Percentiles rank a stretch among this genome's conserved stretches.
These are phyloP conservation scores for Catharus fuscescens DNA, from an alignment of 2,113 vertebrate species.

Conservation along the genomic window DNA sequence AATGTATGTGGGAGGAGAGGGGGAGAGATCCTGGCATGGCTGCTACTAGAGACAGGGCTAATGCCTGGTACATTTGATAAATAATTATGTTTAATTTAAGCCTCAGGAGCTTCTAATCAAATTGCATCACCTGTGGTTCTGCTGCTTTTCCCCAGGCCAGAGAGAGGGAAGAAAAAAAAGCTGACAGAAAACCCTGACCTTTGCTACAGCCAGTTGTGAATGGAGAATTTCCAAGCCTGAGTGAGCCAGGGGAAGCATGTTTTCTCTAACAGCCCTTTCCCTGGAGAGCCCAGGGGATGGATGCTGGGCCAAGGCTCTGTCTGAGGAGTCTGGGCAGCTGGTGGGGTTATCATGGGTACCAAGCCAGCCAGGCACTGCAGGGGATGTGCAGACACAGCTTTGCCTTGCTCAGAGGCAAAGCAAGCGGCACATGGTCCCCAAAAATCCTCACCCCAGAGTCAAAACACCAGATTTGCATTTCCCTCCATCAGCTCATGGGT, in stretches of 20 bases:
- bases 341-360: accelerated
- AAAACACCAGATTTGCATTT: background rate
- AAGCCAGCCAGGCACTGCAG: background rate
- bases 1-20: background rate
- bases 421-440: background rate
- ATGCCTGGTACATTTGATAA: conserved; percentile 33
- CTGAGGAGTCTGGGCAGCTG: background rate
- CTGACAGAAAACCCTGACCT: background rate
- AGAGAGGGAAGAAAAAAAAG: background rate
- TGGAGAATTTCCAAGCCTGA: conserved; percentile 8
- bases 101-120: conserved; percentile 18
- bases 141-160: conserved; percentile 8
- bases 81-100: conserved; percentile 56
- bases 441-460: background rate
- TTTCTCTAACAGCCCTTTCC: background rate
- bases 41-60: background rate
- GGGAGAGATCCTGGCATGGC: background rate
- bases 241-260: background rate
- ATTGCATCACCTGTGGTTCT: conserved; percentile 54
- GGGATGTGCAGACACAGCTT: background rate
- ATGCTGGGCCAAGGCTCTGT: background rate
- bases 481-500: background rate
- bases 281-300: background rate
- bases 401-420: background rate
- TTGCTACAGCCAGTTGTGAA: background rate